Base-by-base conservation (phyloP, 2,797 vertebrate species). In the Esox lucius region DNA sequence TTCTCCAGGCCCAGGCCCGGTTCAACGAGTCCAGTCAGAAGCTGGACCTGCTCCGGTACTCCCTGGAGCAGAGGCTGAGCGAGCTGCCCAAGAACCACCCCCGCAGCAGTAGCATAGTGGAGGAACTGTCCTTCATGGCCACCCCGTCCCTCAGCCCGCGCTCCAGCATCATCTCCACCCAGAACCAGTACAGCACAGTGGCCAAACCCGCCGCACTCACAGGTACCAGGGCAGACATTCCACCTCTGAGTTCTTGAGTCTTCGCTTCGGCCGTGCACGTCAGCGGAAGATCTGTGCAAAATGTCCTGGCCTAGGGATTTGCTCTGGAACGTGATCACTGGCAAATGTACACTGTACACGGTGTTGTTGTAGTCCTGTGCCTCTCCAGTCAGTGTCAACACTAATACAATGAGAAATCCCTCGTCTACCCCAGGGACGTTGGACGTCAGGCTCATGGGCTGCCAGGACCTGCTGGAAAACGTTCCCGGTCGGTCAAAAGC, bases 1-100 rank as follows among this genome's bases (percentile, higher is more conserved):
- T 17, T 24, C 79, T 71, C 24, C 88, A 99, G 97, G 97, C 97
- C 2, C 97, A 98, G 92, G 95, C 96, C 79, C 95, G 97, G 85
- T 96, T 97, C 88, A 98, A 96, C 75, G 97, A 99, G 88, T 97
- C 97, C 73, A 98, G 94, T 89, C 97, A 99, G 90, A 96, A 98
- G 88, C 82, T 99, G 56, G 97, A 98, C 85, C 96, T 99, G 71
- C 91, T 99, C 89, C 95, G 96, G 72, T 96, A 96, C 88, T 98
- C 97, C 56, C 85, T 99, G 92, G 97, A 99, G 87, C 96, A 98
- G 74, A 96, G 97, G 79, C 91, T 99, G 86, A 95, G 84, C 4
- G 96, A 98, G 91, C 91, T 98, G 83, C 97, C 97, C 2, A 97
- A 97, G 91, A 97, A 98, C 85, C 96, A 98, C 86, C 96, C 97